Base-by-base conservation (phyloP, 2,888 invertebrate genomes). In the Tachina grossa region DNA sequence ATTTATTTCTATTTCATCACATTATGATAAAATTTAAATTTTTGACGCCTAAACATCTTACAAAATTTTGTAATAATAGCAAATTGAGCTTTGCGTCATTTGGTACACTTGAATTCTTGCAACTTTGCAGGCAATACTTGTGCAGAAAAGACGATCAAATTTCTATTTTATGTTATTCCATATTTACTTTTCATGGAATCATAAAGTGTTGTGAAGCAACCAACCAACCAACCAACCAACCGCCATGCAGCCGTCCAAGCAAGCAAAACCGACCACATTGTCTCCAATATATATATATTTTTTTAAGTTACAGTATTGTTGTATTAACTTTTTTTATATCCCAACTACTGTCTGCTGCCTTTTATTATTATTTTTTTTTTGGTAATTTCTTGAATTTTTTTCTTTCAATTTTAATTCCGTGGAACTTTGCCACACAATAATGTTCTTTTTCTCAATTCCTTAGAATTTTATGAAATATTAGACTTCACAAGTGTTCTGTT, bases 381-480 rank as follows among this genome's bases (percentile, higher is more conserved):
- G 65, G 68, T 80, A 71, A 79, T 71, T 81, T 77, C 76, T 80
- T 76, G 69, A 72, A 45, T 6, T 53, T 31, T 53, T 19, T 39
- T 51, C 47, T 68, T 61, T 72, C 49, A 14, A 31, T 19, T 41
- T 83, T 66, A 83, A 85, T 85, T 85, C 85, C 76, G 49, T 80
- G 63, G 83, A 85, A 85, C 39, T 81, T 81, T 78, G 69, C 72
- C 80, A 77, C 77, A 85, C 81, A 77, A 51, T 71, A 80, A 71
- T 51, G 16, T 47, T 75, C n/a, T 59, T 31, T 51, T 69, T 68
- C 63, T 61, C 14, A 83, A 75, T 85, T 85, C 85, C 76, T 66
- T 76, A 76, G 79, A 85, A 83, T 83, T 85, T 85, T 80, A 68
- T 83, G 83, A 83, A 85, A 85, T 85, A 79, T 83, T 85, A 85